These are phyloP conservation scores for Trididemnum nubilum DNA, from an alignment of 23 tunicate genomes.

Conservation along the genomic window DNA sequence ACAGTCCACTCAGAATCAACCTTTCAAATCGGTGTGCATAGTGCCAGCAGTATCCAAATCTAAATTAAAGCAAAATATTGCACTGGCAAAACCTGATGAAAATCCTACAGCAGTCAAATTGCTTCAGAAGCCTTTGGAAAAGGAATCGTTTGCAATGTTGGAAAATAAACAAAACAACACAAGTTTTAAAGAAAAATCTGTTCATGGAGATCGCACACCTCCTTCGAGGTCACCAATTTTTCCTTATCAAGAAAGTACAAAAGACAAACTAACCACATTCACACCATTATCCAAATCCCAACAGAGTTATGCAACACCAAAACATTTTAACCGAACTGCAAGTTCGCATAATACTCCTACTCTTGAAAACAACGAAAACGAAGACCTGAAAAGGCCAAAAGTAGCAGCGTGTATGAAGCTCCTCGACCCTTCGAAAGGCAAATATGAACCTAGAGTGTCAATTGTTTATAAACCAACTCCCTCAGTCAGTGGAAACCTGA, in stretches of 20 bases:
- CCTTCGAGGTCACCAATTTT: background rate
- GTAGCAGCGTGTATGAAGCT: slow-evolving; percentile 84
- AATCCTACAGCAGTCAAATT: too few species aligned
- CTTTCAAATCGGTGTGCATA: too few species aligned
- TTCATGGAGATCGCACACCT: too few species aligned
- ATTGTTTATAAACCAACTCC: slow-evolving; percentile 52
- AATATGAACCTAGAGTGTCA: slow-evolving; percentile 61
- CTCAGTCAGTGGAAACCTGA: slow-evolving; percentile 35
- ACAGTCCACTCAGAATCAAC: too few species aligned
- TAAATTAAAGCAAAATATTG: too few species aligned
- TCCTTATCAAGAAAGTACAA: background rate
- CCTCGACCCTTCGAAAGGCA: slow-evolving; percentile 61
- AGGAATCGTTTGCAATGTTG: too few species aligned
- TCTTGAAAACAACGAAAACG: background rate
- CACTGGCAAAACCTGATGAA: too few species aligned
- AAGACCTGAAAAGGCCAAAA: slow-evolving; percentile 46
- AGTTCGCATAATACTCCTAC: background rate
- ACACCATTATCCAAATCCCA: background rate
- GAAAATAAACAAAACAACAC: too few species aligned
- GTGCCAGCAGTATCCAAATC: too few species aligned
- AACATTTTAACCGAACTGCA: slow-evolving; percentile 6
- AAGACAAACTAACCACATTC: background rate
- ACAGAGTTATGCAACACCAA: background rate
- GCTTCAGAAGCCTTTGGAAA: too few species aligned
- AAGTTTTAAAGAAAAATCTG: too few species aligned